These are phyloP conservation scores for Palythoa heliodiscus DNA, from an alignment of 92 coral and sea anemone genomes.

Conservation along the genomic window DNA sequence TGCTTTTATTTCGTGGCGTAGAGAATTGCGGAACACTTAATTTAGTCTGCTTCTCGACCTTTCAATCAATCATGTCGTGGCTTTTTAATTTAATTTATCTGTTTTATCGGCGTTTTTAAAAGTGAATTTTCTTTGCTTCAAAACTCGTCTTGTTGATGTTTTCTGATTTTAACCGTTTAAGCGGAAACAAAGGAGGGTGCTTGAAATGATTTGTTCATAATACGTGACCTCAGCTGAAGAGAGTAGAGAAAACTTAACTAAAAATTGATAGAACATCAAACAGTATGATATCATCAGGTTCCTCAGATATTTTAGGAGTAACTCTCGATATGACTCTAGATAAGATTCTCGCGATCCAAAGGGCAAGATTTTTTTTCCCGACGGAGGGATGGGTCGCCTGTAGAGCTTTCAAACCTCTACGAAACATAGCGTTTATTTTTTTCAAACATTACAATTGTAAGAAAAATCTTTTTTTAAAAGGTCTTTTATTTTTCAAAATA, in stretches of 20 bases:
- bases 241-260: background rate
- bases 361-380: too few species aligned
- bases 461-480: too few species aligned
- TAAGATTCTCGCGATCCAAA: too few species aligned
- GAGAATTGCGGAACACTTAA: slow-evolving; percentile 4
- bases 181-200: background rate
- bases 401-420: too few species aligned
- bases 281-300: too few species aligned
- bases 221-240: background rate
- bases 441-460: too few species aligned
- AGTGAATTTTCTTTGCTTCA: background rate
- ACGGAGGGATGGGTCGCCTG: too few species aligned
- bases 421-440: too few species aligned
- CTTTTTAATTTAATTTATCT: slow-evolving; percentile 1
- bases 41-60: background rate
- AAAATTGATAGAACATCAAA: too few species aligned
- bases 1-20: background rate
- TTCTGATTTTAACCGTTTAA: background rate
- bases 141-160: background rate
- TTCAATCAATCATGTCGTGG: background rate
- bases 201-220: background rate
- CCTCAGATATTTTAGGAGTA: too few species aligned
- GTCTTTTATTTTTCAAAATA: too few species aligned
- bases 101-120: background rate
- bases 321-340: too few species aligned